Conservation (phyloP, 2,797 vertebrate genomes). For the Buceros bicornis region DNA sequence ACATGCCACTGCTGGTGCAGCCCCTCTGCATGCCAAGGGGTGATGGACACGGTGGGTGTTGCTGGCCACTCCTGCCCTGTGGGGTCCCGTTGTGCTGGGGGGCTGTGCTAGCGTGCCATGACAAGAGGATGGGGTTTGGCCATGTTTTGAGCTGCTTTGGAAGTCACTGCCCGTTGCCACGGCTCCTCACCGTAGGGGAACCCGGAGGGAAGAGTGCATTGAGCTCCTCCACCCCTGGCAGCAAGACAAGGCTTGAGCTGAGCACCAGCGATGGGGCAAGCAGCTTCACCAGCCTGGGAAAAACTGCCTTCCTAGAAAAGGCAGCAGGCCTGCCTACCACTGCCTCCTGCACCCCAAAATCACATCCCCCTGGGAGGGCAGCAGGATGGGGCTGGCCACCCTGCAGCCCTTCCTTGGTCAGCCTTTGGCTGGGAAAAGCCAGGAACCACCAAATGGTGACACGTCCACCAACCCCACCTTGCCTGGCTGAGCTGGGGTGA, state of each 20-base stretch:
- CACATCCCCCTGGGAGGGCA: fast-evolving
- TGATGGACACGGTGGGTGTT: fast-evolving
- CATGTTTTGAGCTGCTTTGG: fast-evolving
- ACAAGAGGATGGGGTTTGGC: neutral
- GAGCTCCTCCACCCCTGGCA: neutral
- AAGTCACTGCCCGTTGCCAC: neutral
- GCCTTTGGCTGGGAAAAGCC: neutral
- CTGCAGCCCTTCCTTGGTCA: neutral
- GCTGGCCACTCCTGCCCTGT: neutral
- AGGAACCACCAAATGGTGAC: neutral
- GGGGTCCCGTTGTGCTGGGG: fast-evolving
- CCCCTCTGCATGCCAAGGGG: fast-evolving
- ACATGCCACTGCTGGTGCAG: fast-evolving
- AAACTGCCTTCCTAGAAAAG: neutral
- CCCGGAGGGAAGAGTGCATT: fast-evolving
- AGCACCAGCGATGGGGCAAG: fast-evolving
- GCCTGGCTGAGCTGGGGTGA: neutral
- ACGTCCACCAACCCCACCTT: neutral
- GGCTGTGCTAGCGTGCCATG: neutral
- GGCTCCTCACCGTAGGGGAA: neutral
- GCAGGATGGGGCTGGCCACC: fast-evolving
- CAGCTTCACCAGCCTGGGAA: neutral
- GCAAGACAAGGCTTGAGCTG: fast-evolving
- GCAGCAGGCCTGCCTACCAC: neutral
- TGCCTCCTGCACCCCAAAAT: neutral